Percentiles rank a stretch among this genome's conserved stretches.
Conservation (phyloP, 2,888 invertebrate genomes). For the Eupithecia dodoneata region DNA sequence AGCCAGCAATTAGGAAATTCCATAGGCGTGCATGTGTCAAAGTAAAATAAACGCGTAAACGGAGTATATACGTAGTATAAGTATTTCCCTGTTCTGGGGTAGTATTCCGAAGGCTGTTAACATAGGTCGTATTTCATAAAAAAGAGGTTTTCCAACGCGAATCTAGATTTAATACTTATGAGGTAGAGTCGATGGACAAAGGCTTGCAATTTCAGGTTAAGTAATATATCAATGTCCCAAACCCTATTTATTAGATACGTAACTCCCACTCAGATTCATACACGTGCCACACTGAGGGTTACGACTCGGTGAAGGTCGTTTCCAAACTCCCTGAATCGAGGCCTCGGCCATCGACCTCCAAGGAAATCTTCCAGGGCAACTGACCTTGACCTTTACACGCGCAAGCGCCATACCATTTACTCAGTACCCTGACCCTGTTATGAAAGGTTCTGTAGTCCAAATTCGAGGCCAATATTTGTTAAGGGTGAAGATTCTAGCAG, state of each 20-base stretch:
- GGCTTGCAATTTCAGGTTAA: background rate
- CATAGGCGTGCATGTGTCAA: no score
- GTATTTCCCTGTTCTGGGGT: no score
- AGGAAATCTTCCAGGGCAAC: slow-evolving; percentile 81
- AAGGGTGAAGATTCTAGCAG: slow-evolving; percentile 6
- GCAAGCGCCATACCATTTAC: slow-evolving; percentile 76
- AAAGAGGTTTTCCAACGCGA: background rate
- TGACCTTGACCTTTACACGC: slow-evolving; percentile 81
- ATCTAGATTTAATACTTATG: background rate
- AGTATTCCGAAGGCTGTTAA: no score
- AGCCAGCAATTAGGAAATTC: no score
- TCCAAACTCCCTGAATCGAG: slow-evolving; percentile 76
- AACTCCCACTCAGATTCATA: slow-evolving; percentile 67
- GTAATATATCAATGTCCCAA: slow-evolving; percentile 17
- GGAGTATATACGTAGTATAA: no score
- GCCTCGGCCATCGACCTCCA: slow-evolving; percentile 73
- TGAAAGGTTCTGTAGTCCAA: slow-evolving; percentile 61
- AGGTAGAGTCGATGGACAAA: background rate
- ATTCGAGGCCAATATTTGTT: slow-evolving; percentile 30
- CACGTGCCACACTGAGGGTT: slow-evolving; percentile 73
- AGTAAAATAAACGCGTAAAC: no score
- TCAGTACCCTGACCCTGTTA: slow-evolving; percentile 81
- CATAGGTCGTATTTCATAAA: no score
- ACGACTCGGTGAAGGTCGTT: slow-evolving; percentile 76
- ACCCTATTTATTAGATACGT: slow-evolving; percentile 32